A percentile compares a stretch with the other conserved stretches of the same genome.
Evolutionary conservation across 2,888 invertebrate species (phyloP).

Genomic region (Ametastegia equiseti): DNA sequence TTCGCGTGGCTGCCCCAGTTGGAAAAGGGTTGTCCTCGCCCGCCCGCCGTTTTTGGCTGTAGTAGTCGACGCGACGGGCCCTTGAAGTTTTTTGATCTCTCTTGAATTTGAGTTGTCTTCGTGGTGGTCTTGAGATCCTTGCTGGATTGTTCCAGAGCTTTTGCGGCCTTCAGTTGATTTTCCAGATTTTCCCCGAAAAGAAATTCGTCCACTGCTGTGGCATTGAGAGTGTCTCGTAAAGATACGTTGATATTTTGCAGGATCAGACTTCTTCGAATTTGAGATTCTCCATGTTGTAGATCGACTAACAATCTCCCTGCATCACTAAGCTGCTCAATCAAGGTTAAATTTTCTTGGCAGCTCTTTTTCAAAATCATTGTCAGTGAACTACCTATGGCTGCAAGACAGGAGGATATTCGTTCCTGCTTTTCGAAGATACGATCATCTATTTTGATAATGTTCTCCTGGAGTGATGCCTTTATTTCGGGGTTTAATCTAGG

Average conservation of each 20-base stretch:
- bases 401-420: constrained; percentile 36
- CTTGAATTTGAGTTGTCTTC: background rate
- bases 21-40: background rate
- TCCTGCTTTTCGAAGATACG: constrained; percentile 51
- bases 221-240: background rate
- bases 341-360: background rate
- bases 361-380: background rate
- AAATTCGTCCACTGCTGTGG: background rate
- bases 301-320: background rate
- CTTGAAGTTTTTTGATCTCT: background rate
- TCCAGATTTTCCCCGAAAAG: background rate
- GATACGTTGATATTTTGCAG: background rate
- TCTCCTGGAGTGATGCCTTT: constrained; percentile 46
- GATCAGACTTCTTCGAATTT: background rate
- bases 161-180: background rate
- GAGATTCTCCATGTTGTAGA: background rate
- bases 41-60: background rate
- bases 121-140: background rate
- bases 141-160: background rate
- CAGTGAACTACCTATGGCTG: constrained; percentile 1
- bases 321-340: background rate
- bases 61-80: background rate
- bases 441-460: constrained; percentile 49
- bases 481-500: constrained; percentile 52
- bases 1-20: background rate